phyloP scores from a whole-genome alignment of 1,140 invertebrate genomes.

The Adoxophyes honmai region DNA sequence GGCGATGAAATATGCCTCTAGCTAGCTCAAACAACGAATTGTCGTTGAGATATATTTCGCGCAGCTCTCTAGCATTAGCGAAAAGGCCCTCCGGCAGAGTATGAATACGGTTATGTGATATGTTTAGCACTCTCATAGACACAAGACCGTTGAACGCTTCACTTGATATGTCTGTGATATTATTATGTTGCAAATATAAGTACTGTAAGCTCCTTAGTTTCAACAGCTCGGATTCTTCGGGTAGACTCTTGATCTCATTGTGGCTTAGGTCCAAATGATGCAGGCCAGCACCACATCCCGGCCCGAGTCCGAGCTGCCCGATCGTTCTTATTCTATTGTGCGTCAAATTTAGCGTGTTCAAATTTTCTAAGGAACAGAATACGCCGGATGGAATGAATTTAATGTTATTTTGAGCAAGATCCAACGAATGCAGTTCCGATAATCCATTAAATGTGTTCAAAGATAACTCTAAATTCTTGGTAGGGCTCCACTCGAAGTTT shows the following conservation, averaged over 20 bases:
- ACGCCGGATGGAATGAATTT: constrained; percentile 84
- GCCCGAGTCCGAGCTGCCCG: constrained; percentile 84
- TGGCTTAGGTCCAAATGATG: constrained; percentile 86
- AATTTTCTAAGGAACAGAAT: constrained; percentile 86
- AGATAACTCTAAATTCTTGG: constrained; percentile 83
- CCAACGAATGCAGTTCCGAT: constrained; percentile 86
- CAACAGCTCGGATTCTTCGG: constrained; percentile 84
- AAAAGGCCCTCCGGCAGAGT: constrained; percentile 88
- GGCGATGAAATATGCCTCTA: constrained; percentile 87
- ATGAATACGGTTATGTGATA: constrained; percentile 89
- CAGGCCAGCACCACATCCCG: constrained; percentile 79
- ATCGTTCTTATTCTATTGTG: constrained; percentile 86
- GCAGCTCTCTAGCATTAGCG: constrained; percentile 84
- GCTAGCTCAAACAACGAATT: constrained; percentile 89
- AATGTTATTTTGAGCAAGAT: constrained; percentile 90
- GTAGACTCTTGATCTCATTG: constrained; percentile 85
- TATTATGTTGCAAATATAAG: constrained; percentile 89
- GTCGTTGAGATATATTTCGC: constrained; percentile 90
- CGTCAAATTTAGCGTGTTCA: constrained; percentile 90
- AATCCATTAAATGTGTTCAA: constrained; percentile 84
- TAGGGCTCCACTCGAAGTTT: constrained; percentile 87
- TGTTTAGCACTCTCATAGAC: constrained; percentile 87
- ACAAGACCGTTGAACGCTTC: constrained; percentile 86
- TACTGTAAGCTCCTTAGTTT: constrained; percentile 85
- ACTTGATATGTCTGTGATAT: constrained; percentile 87